Percentiles rank a stretch among this genome's conserved stretches.
Conservation (phyloP, 2,888 invertebrate genomes). For the Cepaea hortensis region DNA sequence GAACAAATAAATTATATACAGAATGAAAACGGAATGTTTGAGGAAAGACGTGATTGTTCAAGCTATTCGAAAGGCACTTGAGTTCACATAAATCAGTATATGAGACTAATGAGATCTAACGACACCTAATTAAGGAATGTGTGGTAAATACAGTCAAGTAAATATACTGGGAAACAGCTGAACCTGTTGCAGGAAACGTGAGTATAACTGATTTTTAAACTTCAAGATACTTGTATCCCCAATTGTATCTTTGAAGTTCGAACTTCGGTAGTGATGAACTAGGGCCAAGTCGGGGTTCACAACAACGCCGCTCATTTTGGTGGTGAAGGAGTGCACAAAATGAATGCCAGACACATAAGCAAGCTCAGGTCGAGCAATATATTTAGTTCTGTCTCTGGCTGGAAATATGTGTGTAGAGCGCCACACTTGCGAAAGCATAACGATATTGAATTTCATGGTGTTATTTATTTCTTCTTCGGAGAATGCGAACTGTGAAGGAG, state of each 20-base stretch:
- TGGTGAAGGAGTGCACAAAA: not conserved
- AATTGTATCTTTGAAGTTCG: not conserved
- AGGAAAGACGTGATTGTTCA: too few species aligned
- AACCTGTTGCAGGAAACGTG: not conserved
- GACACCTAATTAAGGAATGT: not conserved
- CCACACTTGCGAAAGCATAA: not conserved
- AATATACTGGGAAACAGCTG: not conserved
- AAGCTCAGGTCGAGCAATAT: constrained; percentile 19
- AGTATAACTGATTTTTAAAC: not conserved
- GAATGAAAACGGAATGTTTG: too few species aligned
- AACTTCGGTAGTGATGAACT: not conserved
- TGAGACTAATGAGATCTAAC: too few species aligned
- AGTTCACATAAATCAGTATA: too few species aligned
- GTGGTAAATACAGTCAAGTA: not conserved
- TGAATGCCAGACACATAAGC: constrained; percentile 12
- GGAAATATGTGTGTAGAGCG: not conserved
- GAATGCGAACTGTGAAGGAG: not conserved
- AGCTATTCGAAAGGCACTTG: too few species aligned
- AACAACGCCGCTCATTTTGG: not conserved
- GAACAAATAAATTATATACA: too few species aligned
- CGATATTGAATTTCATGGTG: not conserved
- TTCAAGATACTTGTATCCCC: not conserved
- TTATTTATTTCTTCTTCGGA: not conserved
- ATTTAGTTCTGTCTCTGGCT: not conserved
- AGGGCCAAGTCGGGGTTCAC: not conserved